Percentiles rank a stretch among this genome's conserved stretches.
Conservation (phyloP, 2,888 invertebrate genomes). For the Protula sp. region DNA sequence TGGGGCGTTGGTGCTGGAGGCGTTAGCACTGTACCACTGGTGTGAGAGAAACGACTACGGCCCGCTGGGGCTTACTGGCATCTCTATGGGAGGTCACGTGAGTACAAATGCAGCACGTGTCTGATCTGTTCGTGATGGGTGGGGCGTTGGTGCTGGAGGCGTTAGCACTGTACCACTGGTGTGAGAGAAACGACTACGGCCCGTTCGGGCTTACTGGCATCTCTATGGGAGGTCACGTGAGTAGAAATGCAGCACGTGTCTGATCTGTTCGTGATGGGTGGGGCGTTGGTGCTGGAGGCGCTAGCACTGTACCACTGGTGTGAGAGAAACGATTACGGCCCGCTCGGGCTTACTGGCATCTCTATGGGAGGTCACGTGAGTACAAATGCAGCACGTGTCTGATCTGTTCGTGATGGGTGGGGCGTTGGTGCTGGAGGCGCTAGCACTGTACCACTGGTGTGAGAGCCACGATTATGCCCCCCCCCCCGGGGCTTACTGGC, state of each 20-base stretch:
- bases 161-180: constrained; percentile 87
- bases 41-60: constrained; percentile 82
- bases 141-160: constrained; percentile 92
- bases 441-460: constrained; percentile 90
- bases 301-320: constrained; percentile 91
- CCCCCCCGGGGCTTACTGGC: constrained; percentile 89
- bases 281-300: constrained; percentile 88
- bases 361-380: constrained; percentile 99
- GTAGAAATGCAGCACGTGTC: constrained; percentile 94
- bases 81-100: constrained; percentile 98
- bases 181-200: constrained; percentile 79
- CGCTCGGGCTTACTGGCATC: constrained; percentile 87
- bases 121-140: constrained; percentile 98
- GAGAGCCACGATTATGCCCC: constrained; percentile 78
- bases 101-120: constrained; percentile 93
- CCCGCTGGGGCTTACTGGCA: constrained; percentile 87
- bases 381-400: constrained; percentile 90
- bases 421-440: constrained; percentile 85
- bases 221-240: constrained; percentile 97
- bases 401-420: constrained; percentile 99
- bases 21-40: constrained; percentile 87
- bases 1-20: constrained; percentile 89
- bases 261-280: constrained; percentile 98
- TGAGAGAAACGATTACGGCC: constrained; percentile 79
- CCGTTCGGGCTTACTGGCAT: constrained; percentile 91